Evolutionary conservation across 1,140 invertebrate species (phyloP).

Genomic region (Pseudomyrmex concolor): DNA sequence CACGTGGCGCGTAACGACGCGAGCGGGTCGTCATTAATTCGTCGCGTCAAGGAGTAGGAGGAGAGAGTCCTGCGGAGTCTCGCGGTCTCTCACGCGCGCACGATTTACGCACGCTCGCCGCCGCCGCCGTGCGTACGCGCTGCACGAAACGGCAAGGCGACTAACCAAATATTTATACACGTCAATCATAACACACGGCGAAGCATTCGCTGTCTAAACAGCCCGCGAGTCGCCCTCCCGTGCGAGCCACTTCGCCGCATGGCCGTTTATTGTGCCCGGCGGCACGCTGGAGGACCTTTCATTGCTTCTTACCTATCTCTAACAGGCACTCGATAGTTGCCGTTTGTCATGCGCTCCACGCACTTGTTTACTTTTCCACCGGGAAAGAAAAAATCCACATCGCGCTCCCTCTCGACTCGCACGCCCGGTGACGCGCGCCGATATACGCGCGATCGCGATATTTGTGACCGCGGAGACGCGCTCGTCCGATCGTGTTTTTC

Average conservation of each 20-base stretch:
- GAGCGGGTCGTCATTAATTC: constrained; percentile 60
- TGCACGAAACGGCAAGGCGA: constrained; percentile 70
- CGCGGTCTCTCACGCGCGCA: constrained; percentile 6
- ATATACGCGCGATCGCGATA: constrained; percentile 15
- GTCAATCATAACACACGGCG: constrained; percentile 73
- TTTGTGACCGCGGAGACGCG: background rate
- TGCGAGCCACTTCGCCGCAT: constrained; percentile 63
- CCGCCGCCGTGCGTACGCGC: constrained; percentile 32
- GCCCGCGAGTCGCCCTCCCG: constrained; percentile 52
- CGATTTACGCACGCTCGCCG: constrained; percentile 44
- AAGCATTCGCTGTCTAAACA: constrained; percentile 75
- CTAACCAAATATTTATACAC: constrained; percentile 76
- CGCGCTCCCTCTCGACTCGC: constrained; percentile 35
- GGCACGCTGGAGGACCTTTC: constrained; percentile 60
- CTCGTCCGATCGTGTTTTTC: background rate
- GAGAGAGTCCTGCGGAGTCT: constrained; percentile 55
- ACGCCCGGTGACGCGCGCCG: constrained; percentile 15
- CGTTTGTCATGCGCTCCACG: constrained; percentile 64
- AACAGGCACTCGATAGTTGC: constrained; percentile 71
- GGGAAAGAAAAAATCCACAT: constrained; percentile 52
- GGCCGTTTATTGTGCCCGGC: constrained; percentile 58
- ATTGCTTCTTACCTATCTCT: constrained; percentile 68
- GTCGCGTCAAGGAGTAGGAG: constrained; percentile 34
- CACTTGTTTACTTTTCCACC: constrained; percentile 51
- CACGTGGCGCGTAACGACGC: constrained; percentile 59